Conservation (phyloP, 2,113 vertebrate genomes). For the Perccottus glenii region DNA sequence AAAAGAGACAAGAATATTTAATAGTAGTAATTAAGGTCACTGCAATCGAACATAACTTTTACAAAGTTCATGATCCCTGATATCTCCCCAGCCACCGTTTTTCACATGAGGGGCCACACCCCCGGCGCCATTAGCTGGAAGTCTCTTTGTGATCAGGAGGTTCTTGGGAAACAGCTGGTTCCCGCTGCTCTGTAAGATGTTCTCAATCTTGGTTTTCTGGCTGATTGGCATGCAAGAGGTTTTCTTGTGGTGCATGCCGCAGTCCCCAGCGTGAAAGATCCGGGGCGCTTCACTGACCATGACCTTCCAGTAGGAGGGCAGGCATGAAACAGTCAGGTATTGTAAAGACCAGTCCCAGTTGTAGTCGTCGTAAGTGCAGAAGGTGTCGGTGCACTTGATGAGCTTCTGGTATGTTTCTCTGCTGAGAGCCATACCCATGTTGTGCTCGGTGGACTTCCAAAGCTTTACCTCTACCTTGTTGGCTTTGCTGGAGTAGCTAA, state of each 20-base stretch:
- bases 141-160: constrained; percentile 86
- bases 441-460: constrained; percentile 99
- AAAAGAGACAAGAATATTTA: constrained; percentile 76
- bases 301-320: constrained; percentile 95
- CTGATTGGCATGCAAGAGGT: constrained; percentile 85
- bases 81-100: constrained; percentile 98
- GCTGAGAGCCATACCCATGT: constrained; percentile 95
- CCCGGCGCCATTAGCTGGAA: constrained; percentile 82
- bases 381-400: constrained; percentile 90
- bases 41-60: constrained; percentile 97
- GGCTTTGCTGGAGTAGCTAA: constrained; percentile 84
- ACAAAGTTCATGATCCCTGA: constrained; percentile 98
- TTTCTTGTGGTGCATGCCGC: constrained; percentile 98
- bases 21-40: constrained; percentile 82
- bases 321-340: constrained; percentile 90
- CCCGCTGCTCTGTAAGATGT: constrained; percentile 87
- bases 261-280: constrained; percentile 95
- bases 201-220: constrained; percentile 93
- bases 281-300: constrained; percentile 92
- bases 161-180: constrained; percentile 92
- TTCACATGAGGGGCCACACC: constrained; percentile 93
- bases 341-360: constrained; percentile 99
- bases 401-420: constrained; percentile 90
- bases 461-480: constrained; percentile 94
- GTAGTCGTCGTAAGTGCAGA: constrained; percentile 98